Conservation (phyloP, 2,113 vertebrate genomes). For the Geococcyx californianus region DNA sequence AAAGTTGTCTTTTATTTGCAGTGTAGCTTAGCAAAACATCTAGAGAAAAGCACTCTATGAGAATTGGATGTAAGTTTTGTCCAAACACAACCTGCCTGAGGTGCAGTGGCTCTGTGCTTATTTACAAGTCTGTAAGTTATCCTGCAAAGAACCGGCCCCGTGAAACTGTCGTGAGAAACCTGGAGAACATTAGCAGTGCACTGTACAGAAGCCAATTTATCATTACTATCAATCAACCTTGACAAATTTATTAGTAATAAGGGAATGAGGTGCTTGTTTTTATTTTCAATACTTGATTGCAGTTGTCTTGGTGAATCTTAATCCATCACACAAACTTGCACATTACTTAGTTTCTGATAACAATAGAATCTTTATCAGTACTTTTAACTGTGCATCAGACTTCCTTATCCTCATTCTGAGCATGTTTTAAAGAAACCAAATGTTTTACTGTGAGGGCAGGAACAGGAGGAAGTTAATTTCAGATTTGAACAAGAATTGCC, state of each 20-base stretch:
- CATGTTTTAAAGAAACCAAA: neutral
- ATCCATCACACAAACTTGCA: neutral
- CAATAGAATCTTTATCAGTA: neutral
- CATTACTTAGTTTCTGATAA: neutral
- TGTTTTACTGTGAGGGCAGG: neutral
- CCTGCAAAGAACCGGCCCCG: neutral
- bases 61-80: neutral
- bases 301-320: neutral
- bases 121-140: neutral
- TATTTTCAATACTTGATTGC: neutral
- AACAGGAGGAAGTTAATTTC: constrained; percentile 11
- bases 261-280: neutral
- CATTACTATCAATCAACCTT: neutral
- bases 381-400: neutral
- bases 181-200: neutral
- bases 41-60: neutral
- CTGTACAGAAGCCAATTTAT: neutral
- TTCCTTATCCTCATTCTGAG: neutral
- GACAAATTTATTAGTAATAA: neutral
- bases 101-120: neutral
- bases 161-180: neutral
- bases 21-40: neutral
- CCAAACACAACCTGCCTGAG: neutral
- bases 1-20: neutral
- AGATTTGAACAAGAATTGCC: constrained; percentile 35